Evolutionary conservation across 2,888 invertebrate species (phyloP).

Genomic region (Xiphydria camelus): DNA sequence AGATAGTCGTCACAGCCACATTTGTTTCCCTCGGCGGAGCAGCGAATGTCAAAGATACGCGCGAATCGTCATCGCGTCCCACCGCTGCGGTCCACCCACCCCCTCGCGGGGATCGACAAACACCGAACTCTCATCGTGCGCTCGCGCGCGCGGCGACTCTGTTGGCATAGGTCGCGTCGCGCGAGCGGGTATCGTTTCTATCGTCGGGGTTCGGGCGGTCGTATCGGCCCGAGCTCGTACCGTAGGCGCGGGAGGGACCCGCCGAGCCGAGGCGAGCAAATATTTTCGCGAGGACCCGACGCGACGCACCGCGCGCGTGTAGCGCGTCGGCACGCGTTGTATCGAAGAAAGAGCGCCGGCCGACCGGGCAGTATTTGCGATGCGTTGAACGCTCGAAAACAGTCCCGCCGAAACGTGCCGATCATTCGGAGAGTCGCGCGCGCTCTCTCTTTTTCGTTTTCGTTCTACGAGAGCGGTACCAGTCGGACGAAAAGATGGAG

Average conservation of each 20-base stretch:
- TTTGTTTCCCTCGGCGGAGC: too few relatives aligned
- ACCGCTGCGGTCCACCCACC: slow-evolving; percentile 5
- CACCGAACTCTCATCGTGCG: slow-evolving; percentile 12
- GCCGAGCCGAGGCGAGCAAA: slow-evolving; percentile 26
- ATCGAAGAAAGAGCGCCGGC: too few relatives aligned
- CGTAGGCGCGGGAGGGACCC: too few relatives aligned
- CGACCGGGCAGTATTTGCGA: too few relatives aligned
- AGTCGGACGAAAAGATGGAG: too few relatives aligned
- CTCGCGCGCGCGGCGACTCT: slow-evolving; percentile 7
- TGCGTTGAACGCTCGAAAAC: too few relatives aligned
- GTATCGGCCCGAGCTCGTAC: slow-evolving; percentile 28
- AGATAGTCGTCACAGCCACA: too few relatives aligned
- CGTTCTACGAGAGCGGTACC: too few relatives aligned
- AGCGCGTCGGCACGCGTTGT: not conserved
- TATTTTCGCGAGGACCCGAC: slow-evolving; percentile 31
- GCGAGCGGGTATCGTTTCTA: slow-evolving; percentile 23
- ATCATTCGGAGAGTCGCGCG: too few relatives aligned
- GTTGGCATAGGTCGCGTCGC: slow-evolving; percentile 33
- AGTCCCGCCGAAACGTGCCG: too few relatives aligned
- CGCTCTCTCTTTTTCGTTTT: too few relatives aligned
- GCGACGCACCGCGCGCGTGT: slow-evolving; percentile 10
- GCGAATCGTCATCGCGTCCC: slow-evolving; percentile 9
- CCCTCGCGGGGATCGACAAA: slow-evolving; percentile 16
- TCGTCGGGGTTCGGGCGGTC: slow-evolving; percentile 20
- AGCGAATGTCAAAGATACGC: slow-evolving; percentile 4